Percentiles rank a stretch among this genome's conserved stretches.
These are phyloP conservation scores for Tringa solitaria DNA, from an alignment of 2,113 vertebrate species.

Conservation along the genomic window DNA sequence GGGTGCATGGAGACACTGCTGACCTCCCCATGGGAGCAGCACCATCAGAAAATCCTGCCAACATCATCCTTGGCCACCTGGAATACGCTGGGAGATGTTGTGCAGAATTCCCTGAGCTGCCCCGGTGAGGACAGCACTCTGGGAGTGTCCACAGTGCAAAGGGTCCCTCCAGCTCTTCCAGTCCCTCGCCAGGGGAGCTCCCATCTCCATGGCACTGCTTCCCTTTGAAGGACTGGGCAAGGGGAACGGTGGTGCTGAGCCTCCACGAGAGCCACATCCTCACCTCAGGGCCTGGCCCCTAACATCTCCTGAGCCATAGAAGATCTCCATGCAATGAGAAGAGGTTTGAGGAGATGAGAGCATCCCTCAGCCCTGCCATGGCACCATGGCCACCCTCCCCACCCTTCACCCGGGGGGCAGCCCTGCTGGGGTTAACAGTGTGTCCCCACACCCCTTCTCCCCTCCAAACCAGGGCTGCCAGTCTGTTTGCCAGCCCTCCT, in stretches of 20 bases:
- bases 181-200: rapidly evolving
- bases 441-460: not conserved
- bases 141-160: not conserved
- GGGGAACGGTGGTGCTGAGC: not conserved
- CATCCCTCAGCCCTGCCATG: not conserved
- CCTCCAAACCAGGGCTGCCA: not conserved
- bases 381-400: not conserved
- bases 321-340: not conserved
- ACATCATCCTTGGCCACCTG: not conserved
- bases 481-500: not conserved
- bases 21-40: not conserved
- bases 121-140: rapidly evolving
- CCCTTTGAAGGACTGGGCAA: not conserved
- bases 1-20: rapidly evolving
- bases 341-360: not conserved
- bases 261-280: rapidly evolving
- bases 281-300: not conserved
- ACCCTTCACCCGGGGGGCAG: not conserved
- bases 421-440: rapidly evolving
- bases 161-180: not conserved
- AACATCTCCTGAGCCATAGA: rapidly evolving
- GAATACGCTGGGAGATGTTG: not conserved
- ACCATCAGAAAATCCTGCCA: rapidly evolving
- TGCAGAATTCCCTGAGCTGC: not conserved
- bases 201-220: not conserved